Conservation (phyloP, 2,113 vertebrate genomes). For the Pollachius pollachius region DNA sequence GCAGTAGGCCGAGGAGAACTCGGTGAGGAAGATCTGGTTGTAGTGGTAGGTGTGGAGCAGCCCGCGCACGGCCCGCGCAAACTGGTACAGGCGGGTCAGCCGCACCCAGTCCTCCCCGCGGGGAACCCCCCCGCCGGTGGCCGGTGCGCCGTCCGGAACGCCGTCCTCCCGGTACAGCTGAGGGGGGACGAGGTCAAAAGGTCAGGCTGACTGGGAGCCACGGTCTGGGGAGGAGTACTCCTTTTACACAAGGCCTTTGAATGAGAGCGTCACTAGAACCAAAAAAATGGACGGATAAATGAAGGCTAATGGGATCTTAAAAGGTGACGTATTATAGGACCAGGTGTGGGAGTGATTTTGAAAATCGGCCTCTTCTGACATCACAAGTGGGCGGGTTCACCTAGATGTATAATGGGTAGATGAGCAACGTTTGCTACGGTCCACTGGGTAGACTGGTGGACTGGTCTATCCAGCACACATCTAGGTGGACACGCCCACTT, state of each 20-base stretch:
- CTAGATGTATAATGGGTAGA: too few species aligned
- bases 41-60: slow-evolving; percentile 97
- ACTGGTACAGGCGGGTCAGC: slow-evolving; percentile 89
- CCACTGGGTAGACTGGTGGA: too few species aligned
- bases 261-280: too few species aligned
- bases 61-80: slow-evolving; percentile 87
- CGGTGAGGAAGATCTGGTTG: slow-evolving; percentile 94
- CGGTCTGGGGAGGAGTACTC: neutral
- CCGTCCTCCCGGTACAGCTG: slow-evolving; percentile 79
- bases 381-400: too few species aligned
- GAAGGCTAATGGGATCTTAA: too few species aligned
- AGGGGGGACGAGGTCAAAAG: neutral
- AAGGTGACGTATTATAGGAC: too few species aligned
- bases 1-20: slow-evolving; percentile 86
- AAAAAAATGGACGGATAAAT: too few species aligned
- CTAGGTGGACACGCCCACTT: too few species aligned
- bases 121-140: neutral
- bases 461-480: too few species aligned
- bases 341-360: too few species aligned
- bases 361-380: too few species aligned
- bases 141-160: slow-evolving; percentile 32
- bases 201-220: neutral
- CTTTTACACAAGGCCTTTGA: neutral
- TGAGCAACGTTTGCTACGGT: too few species aligned
- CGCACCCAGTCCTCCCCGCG: slow-evolving; percentile 78